Conservation (phyloP, 2,888 invertebrate species). For the Lamproptera curius region DNA sequence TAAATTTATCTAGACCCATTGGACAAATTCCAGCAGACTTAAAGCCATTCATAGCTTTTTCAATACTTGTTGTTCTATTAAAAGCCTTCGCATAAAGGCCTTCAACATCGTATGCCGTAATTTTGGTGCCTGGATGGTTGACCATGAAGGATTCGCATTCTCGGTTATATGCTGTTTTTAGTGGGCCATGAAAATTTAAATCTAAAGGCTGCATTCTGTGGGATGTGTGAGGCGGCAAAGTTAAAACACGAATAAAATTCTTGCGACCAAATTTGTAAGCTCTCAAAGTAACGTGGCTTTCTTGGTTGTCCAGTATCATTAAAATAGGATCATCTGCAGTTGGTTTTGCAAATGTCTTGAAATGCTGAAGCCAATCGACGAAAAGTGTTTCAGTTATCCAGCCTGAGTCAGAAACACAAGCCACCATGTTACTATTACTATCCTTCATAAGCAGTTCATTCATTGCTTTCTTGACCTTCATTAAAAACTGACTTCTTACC, state of each 20-base stretch:
- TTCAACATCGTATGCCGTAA: conserved; percentile 37
- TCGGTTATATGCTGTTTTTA: conserved; percentile 29
- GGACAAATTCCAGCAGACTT: too few species aligned
- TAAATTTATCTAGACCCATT: too few species aligned
- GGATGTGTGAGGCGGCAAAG: conserved; percentile 25
- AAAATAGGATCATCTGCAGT: conserved; percentile 26
- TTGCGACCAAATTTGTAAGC: conserved; percentile 31
- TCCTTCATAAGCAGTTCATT: conserved; percentile 44
- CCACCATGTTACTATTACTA: conserved; percentile 41
- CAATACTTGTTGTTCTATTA: too few species aligned
- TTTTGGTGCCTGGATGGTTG: conserved; percentile 27
- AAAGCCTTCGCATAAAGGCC: too few species aligned
- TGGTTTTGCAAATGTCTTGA: conserved; percentile 27
- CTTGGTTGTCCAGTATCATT: conserved; percentile 28
- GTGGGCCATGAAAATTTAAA: conserved; percentile 27
- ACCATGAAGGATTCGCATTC: conserved; percentile 38
- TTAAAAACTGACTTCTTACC: too few species aligned
- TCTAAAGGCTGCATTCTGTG: conserved; percentile 31
- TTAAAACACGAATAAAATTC: conserved; percentile 27
- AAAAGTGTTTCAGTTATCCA: conserved; percentile 35
- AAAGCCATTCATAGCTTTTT: too few species aligned
- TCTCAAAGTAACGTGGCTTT: conserved; percentile 27
- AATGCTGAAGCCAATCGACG: conserved; percentile 32
- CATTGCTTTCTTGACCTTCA: too few species aligned
- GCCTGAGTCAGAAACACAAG: conserved; percentile 33